Percentiles rank a stretch among this genome's conserved stretches.
These are phyloP conservation scores for Myotis myotis DNA, from an alignment of 2,797 vertebrate genomes.

Conservation along the genomic window DNA sequence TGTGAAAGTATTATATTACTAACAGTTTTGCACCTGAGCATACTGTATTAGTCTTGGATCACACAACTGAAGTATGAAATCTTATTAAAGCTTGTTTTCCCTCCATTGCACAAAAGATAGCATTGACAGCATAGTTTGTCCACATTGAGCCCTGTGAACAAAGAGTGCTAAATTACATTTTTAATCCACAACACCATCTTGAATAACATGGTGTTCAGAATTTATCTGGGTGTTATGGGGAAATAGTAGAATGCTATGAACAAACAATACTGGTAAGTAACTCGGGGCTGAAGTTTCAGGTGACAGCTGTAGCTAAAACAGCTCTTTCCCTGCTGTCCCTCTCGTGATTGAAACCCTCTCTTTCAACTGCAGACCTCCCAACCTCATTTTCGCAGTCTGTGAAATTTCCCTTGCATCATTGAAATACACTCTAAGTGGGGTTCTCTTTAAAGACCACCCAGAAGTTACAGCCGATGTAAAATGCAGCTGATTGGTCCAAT, in stretches of 20 bases:
- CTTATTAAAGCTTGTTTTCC: constrained; percentile 66
- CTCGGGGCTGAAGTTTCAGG: constrained; percentile 21
- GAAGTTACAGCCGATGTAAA: constrained; percentile 59
- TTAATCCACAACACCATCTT: constrained; percentile 48
- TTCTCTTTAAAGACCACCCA: constrained; percentile 68
- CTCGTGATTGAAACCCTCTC: constrained; percentile 6
- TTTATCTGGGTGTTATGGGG: not conserved
- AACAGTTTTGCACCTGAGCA: constrained; percentile 65
- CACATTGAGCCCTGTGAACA: constrained; percentile 54
- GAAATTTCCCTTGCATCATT: constrained; percentile 65
- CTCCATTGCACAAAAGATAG: constrained; percentile 59
- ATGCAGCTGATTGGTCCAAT: constrained; percentile 48
- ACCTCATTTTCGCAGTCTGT: constrained; percentile 44
- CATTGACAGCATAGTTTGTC: constrained; percentile 63
- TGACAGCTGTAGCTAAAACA: constrained; percentile 15
- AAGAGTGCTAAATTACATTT: constrained; percentile 59
- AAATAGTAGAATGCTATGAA: constrained; percentile 50
- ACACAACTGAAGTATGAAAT: constrained; percentile 65
- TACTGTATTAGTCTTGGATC: constrained; percentile 57
- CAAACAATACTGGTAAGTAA: not conserved
- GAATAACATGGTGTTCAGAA: constrained; percentile 40
- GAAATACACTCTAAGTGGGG: constrained; percentile 56
- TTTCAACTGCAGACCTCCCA: constrained; percentile 52
- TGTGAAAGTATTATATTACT: constrained; percentile 70
- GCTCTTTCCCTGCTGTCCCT: not conserved